Base-by-base conservation (phyloP, 2,888 invertebrate species). In the Tetheella fluctuosa region DNA sequence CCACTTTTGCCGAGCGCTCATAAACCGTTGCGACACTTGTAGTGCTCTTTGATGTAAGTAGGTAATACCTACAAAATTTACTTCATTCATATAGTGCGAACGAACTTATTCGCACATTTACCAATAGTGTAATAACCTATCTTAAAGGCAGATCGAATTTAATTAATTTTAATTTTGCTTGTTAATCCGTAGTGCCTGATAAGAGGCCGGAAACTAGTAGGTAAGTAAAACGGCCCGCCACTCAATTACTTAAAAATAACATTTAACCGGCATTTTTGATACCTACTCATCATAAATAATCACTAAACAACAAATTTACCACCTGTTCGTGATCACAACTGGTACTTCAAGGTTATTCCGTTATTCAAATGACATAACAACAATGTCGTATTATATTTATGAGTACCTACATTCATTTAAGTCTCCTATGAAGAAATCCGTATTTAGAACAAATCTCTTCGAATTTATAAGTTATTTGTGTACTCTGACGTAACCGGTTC, bases 351-450 rank as follows among this genome's bases (percentile, higher is more conserved):
- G 77, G 78, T 68, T 71, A 69, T 61, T 17, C 59, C 57, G 64
- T 63, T 73, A 69, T 76, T 70, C 59, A 74, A 73, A 77, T 67
- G 64, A 71, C 65, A 65, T 59, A 54, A 60, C 58, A 59, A 54
- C 53, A 60, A 68, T 25, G 53, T 7, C 59, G 60, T 61, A 53
- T 54, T 20, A 37, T 7, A 37, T 39, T 57, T 28, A 39, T 39
- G n/a, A 56, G 34, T 56, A 39, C 23, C 56, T 56, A 39, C 10
- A 48, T 20, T 20, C 10, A 48, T 20, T 20, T 4, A 5, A 39
- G 1, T 39, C 5, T 39, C 15, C n/a, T n/a, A 48, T 20, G 7
- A 48, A 48, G 42, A 48, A 20, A 48, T 20, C 20, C 7, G 0
- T 48, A 48, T 48, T 48, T 48, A 48, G 8, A 48, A 48, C 48